Conservation (phyloP, 2,888 invertebrate species). For the Galeruca laticollis region DNA sequence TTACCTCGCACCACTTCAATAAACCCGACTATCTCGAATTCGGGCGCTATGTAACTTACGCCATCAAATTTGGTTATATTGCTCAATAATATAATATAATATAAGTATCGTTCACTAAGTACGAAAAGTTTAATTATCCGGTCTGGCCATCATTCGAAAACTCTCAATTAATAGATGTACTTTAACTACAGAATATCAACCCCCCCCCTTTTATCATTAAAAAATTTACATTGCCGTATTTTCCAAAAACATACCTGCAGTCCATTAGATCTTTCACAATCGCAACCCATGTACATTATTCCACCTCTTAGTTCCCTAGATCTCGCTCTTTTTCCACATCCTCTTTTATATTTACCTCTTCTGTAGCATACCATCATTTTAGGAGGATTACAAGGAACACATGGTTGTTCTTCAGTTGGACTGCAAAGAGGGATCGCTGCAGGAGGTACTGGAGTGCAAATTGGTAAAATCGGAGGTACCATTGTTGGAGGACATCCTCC, state of each 20-base stretch:
- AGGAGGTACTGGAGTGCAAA: conserved; percentile 64
- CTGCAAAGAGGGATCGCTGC: conserved; percentile 69
- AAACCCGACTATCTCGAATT: no score
- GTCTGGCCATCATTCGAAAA: no score
- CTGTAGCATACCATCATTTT: conserved; percentile 71
- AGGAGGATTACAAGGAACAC: conserved; percentile 71
- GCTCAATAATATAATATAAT: no score
- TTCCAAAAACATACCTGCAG: conserved; percentile 66
- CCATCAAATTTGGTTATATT: no score
- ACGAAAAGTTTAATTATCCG: no score
- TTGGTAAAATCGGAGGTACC: conserved; percentile 66
- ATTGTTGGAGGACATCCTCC: conserved; percentile 71
- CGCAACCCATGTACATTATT: conserved; percentile 69
- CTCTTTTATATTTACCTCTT: conserved; percentile 60
- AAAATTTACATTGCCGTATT: not conserved
- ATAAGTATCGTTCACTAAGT: no score
- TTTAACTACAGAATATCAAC: no score
- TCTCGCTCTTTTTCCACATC: conserved; percentile 63
- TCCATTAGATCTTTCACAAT: conserved; percentile 72
- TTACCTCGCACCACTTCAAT: no score
- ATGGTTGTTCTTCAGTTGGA: conserved; percentile 69
- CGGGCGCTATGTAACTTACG: no score
- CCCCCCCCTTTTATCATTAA: not conserved
- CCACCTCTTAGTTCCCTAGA: conserved; percentile 70
- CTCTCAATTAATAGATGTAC: no score